Base-by-base conservation (phyloP, 2,797 vertebrate genomes). In the Ambastaia sidthimunki region DNA sequence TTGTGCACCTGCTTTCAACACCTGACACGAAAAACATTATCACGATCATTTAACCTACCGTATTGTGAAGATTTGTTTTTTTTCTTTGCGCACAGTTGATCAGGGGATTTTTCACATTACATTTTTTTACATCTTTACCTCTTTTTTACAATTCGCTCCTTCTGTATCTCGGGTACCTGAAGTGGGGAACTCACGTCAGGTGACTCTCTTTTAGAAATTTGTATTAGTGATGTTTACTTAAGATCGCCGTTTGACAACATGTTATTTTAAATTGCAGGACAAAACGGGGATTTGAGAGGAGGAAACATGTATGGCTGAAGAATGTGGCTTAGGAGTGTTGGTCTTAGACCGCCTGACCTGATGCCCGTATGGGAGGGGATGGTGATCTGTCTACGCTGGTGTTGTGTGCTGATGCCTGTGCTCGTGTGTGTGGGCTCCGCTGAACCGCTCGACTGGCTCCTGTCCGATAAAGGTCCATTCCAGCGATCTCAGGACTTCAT, bases 401-500 rank as follows among this genome's bases (percentile, higher is more conserved):
- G 71, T 71, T 87, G 85, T 83, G 86, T 87, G 85, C 91, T 93
- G 90, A 90, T 93, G 0, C 92, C 91, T 81, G 91, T 92, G 93
- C 90, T 93, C 87, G 90, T 91, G 85, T 93, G 91, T 41, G 93
- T 93, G 88, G 91, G 93, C 93, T 91, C 91, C 89, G 93, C 94
- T 85, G 95, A 94, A 86, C 93, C 96, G 86, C 94, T 97, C 88
- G 93, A 94, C 86, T 98, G 97, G 97, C 95, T 98, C 89, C 95
- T 98, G 87, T 98, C 97, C 72, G 97, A 98, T 93, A 98, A 98
- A 93, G 97, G 97, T 88, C 97, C 97, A 83, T 98, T 98, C 90
- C 97, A 97, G 76, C 96, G 96, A 85, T 95, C 96, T 69, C 92
- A 95, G 92, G 97, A 98, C 93, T 98, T 98, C 93, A 95, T 95